A percentile compares a stretch with the other conserved stretches of the same genome.
phyloP scores from a whole-genome alignment of 2,113 vertebrate species.

The Eptesicus fuscus region DNA sequence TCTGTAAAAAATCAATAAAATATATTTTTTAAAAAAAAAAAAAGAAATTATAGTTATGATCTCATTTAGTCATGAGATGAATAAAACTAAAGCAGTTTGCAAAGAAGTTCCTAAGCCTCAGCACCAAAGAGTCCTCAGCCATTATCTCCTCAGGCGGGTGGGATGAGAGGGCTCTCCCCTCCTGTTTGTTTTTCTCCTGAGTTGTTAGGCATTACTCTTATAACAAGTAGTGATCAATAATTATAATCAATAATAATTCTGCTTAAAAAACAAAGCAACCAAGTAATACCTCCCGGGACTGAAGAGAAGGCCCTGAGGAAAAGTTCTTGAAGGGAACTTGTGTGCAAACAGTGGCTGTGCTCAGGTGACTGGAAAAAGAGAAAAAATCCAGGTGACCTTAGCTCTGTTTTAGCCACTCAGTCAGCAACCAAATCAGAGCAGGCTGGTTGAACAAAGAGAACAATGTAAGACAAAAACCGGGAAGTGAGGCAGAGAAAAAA shows the following conservation, averaged over 20 bases:
- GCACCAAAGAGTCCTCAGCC: background rate
- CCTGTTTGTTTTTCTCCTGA: background rate
- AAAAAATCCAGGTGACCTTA: background rate
- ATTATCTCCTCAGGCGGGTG: background rate
- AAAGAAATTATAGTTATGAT: background rate
- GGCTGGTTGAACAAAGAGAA: background rate
- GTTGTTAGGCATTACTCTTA: background rate
- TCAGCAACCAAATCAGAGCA: background rate
- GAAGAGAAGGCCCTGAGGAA: background rate
- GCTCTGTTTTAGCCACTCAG: background rate
- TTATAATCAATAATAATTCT: background rate
- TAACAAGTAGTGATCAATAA: background rate
- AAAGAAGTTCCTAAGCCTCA: background rate
- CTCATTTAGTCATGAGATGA: background rate
- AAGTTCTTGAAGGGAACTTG: background rate
- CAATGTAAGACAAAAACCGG: background rate
- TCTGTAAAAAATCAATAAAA: too few relatives aligned
- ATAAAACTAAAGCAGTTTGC: background rate
- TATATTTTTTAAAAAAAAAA: too few relatives aligned
- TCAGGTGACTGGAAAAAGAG: background rate
- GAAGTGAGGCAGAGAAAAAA: background rate
- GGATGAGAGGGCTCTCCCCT: background rate
- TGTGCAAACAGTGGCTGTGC: background rate
- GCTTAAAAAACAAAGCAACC: background rate
- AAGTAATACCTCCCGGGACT: background rate